Evolutionary conservation across 2,113 vertebrate species (phyloP), one percentile per base, ranked within the genome.

Genomic region (Myrmophylax atrothorax): DNA sequence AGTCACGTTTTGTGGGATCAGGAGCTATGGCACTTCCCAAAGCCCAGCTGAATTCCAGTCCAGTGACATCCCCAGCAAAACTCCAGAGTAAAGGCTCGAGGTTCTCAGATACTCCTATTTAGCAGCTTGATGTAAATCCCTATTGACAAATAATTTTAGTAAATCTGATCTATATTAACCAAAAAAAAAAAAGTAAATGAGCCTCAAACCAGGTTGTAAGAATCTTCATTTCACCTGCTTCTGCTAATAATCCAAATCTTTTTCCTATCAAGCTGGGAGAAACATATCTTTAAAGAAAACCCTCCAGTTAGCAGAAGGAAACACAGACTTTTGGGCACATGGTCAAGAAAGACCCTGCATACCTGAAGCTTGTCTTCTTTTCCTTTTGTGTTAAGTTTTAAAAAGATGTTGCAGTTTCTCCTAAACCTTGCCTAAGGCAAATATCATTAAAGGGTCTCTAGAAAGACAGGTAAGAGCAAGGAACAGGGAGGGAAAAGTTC

Each of bases 31-130:
- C 12, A 10, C 16, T 53, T 35, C 55, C 46, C 26, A 70, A 86
- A 93, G 29, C 33, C 14, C 42, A 37, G 8, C 8, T 78, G 47
- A 83, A 75, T 87, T 75, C 28, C 33, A 68, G 11, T 9, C 26
- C 44, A 76, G 5, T 72, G 50, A 26, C 2, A 53, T 13, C 22
- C 20, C 18, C 52, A 56, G 42, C 10, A n/a, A 31, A 52, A 60
- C 25, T 52, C 13, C 52, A 67, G n/a, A 76, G 9, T 29, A 26
- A 58, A 66, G 7, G 14, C 4, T 9, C 0, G 0, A 40, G 14
- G 29, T 29, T 31, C 24, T 78, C 60, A 78, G 35, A n/a, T 25
- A 18, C 12, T 73, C 29, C 23, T 90, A 35, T 33, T 62, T 69
- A 47, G 12, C 25, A 77, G 26, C 6, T 76, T 80, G 25, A 20